phyloP scores from a whole-genome alignment of 1,140 invertebrate genomes.

The Propsilocerus akamusi region DNA sequence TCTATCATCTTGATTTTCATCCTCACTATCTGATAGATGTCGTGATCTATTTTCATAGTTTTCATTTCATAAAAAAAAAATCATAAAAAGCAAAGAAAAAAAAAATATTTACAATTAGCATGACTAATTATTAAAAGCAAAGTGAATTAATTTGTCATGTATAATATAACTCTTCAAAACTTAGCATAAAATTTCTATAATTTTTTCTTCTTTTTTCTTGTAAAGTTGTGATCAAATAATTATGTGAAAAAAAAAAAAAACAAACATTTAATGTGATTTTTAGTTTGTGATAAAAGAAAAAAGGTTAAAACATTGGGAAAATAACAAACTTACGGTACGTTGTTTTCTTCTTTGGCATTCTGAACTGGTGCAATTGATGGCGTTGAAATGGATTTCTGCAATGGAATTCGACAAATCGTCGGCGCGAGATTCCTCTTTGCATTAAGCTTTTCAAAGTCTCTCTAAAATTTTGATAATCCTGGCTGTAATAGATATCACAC shows the following conservation, averaged over 20 bases:
- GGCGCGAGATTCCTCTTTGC: slow-evolving; percentile 34
- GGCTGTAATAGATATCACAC: slow-evolving; percentile 7
- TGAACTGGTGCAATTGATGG: slow-evolving; percentile 38
- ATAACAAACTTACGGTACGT: slow-evolving; percentile 12
- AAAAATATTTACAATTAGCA: no score
- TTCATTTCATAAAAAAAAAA: background rate
- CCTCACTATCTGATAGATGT: slow-evolving; percentile 24
- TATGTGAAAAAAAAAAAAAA: background rate
- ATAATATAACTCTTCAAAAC: no score
- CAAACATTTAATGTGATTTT: background rate
- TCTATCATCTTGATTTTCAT: slow-evolving; percentile 21
- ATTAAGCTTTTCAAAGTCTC: slow-evolving; percentile 36
- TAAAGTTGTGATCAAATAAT: background rate
- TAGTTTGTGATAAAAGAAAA: no score
- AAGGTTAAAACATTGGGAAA: no score
- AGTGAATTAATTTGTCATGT: no score
- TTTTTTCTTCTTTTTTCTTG: no score
- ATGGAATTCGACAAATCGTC: slow-evolving; percentile 48
- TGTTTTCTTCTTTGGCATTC: slow-evolving; percentile 21
- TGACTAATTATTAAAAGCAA: no score
- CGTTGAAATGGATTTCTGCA: slow-evolving; percentile 81
- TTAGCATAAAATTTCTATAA: no score
- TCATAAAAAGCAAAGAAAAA: background rate
- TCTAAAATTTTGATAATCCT: slow-evolving; percentile 17
- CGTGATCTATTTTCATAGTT: slow-evolving; percentile 8